These are phyloP conservation scores for Xiphophorus maculatus DNA, from an alignment of 2,113 vertebrate species.

Conservation along the genomic window DNA sequence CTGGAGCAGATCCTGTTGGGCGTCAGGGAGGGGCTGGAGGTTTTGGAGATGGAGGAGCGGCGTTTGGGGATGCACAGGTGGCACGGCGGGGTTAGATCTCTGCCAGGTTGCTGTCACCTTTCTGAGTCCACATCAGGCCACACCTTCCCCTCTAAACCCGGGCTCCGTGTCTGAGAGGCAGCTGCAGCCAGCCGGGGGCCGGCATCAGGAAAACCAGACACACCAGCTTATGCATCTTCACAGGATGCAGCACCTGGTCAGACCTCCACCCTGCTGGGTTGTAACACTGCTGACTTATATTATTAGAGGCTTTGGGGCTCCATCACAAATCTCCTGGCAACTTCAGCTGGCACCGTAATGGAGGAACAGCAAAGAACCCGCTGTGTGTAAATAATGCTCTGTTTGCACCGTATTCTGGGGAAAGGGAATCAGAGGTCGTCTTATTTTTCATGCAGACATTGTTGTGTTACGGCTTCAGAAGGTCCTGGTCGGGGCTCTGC, in stretches of 20 bases:
- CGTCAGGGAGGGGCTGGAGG: slow-evolving; percentile 1
- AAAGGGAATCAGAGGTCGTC: neutral
- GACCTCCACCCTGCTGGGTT: slow-evolving; percentile 50
- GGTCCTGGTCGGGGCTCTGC: neutral
- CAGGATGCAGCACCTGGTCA: slow-evolving; percentile 55
- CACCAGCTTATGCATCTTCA: slow-evolving; percentile 46
- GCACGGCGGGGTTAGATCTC: slow-evolving; percentile 42
- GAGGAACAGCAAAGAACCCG: slow-evolving; percentile 11
- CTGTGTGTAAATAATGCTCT: slow-evolving; percentile 37
- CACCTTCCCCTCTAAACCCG: slow-evolving; percentile 56
- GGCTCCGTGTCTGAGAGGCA: slow-evolving; percentile 37
- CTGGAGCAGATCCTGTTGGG: slow-evolving; percentile 71
- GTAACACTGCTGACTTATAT: slow-evolving; percentile 43
- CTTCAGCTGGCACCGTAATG: slow-evolving; percentile 30
- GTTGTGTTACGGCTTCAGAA: neutral
- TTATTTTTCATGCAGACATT: neutral
- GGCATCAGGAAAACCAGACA: slow-evolving; percentile 12
- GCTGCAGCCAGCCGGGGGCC: slow-evolving; percentile 38
- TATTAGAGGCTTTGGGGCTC: slow-evolving; percentile 43
- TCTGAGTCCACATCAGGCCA: slow-evolving; percentile 40
- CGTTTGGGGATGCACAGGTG: slow-evolving; percentile 30
- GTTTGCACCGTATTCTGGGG: slow-evolving; percentile 18
- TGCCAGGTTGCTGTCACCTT: slow-evolving; percentile 52
- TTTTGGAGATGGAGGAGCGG: slow-evolving; percentile 25
- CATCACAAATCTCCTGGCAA: slow-evolving; percentile 54